phyloP scores from a whole-genome alignment of 2,113 vertebrate genomes.

The Recurvirostra avosetta region DNA sequence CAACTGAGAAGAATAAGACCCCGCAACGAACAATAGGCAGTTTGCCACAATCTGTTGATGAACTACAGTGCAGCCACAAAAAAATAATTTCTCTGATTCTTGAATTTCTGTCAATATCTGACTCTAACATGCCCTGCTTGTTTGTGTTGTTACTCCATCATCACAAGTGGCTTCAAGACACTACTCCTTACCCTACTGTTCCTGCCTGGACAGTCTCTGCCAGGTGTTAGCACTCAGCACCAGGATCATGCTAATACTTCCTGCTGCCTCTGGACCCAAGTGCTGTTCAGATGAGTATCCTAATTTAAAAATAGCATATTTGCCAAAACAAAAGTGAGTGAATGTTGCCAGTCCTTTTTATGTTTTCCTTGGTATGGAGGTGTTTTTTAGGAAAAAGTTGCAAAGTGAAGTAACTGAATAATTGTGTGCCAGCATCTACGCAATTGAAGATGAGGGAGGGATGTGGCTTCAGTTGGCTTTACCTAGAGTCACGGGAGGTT shows the following conservation, averaged over 20 bases:
- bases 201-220: neutral
- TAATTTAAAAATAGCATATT: neutral
- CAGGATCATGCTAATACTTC: neutral
- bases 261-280: neutral
- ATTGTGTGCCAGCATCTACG: neutral
- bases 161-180: neutral
- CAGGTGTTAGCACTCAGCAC: neutral
- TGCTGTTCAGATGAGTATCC: neutral
- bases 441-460: neutral
- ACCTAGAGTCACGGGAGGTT: neutral
- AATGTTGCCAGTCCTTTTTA: neutral
- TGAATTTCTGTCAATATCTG: neutral
- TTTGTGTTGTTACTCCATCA: neutral
- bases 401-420: neutral
- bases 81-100: neutral
- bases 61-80: neutral
- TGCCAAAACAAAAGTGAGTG: neutral
- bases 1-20: neutral
- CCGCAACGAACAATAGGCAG: neutral
- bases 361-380: neutral
- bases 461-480: neutral
- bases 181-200: neutral
- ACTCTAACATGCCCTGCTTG: neutral
- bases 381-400: neutral
- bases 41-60: neutral